Conservation (phyloP, 2,888 invertebrate genomes). For the Griposia aprilina region DNA sequence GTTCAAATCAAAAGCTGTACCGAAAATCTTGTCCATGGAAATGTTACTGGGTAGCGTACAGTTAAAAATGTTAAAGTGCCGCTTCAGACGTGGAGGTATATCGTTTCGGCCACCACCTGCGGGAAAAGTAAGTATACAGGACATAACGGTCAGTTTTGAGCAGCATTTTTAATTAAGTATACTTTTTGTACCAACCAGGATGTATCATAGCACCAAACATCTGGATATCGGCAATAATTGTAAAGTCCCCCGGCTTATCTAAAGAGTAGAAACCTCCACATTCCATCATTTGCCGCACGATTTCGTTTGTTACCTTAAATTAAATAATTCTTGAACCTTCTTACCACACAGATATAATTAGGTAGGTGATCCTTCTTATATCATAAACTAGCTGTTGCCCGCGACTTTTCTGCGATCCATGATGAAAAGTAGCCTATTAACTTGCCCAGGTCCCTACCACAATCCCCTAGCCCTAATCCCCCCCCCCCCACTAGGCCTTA, state of each 20-base stretch:
- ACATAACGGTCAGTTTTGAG: neutral
- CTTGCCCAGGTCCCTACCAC: too few relatives aligned
- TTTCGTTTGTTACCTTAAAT: conserved; percentile 94
- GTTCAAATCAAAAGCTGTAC: conserved; percentile 79
- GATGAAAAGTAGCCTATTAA: too few relatives aligned
- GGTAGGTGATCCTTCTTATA: neutral
- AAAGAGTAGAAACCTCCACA: conserved; percentile 95
- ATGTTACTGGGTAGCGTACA: conserved; percentile 96
- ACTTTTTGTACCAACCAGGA: conserved; percentile 89
- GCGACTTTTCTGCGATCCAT: too few relatives aligned
- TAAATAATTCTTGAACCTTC: neutral
- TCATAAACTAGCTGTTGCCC: neutral
- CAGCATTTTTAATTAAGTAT: neutral
- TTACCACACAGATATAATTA: neutral
- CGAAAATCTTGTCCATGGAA: conserved; percentile 97
- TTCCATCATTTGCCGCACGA: conserved; percentile 97
- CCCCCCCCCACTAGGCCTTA: too few relatives aligned
- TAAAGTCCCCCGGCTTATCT: conserved; percentile 97
- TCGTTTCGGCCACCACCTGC: conserved; percentile 96
- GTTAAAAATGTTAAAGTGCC: conserved; percentile 96
- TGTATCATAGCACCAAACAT: conserved; percentile 97
- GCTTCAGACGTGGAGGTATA: conserved; percentile 95
- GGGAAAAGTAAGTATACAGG: neutral
- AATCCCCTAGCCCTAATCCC: too few relatives aligned
- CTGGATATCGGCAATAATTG: conserved; percentile 94